These are phyloP conservation scores for Gavialis gangeticus DNA, from an alignment of 2,113 vertebrate species.

Conservation along the genomic window DNA sequence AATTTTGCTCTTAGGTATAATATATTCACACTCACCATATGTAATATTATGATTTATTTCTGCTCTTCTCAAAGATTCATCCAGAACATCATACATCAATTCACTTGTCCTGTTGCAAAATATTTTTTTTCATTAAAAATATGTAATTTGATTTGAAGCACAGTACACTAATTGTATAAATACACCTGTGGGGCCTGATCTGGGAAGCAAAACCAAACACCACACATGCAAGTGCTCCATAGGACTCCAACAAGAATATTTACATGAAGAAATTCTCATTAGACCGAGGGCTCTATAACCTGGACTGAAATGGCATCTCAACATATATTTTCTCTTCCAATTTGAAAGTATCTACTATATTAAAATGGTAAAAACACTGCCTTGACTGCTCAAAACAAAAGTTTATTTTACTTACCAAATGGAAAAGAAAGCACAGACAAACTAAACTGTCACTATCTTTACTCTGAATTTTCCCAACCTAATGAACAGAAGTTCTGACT, in stretches of 20 bases:
- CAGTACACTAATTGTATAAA: neutral
- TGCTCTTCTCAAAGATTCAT: slow-evolving; percentile 96
- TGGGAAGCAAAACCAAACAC: neutral
- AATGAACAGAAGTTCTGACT: neutral
- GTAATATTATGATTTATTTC: slow-evolving; percentile 99
- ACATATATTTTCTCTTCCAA: neutral
- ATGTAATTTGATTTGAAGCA: neutral
- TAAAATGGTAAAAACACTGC: neutral
- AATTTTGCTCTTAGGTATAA: neutral
- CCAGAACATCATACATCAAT: slow-evolving; percentile 95
- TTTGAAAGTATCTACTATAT: neutral
- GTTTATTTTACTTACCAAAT: neutral
- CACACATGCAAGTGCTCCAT: neutral
- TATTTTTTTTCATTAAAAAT: neutral
- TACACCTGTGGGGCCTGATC: neutral
- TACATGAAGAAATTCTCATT: neutral
- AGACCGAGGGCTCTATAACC: neutral
- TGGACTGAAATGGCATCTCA: neutral
- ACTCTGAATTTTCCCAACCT: neutral
- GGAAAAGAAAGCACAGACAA: neutral
- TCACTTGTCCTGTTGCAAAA: slow-evolving; percentile 89
- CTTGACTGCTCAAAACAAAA: neutral
- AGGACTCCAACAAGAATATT: neutral
- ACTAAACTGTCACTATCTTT: neutral
- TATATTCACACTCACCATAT: slow-evolving; percentile 84